phyloP scores from a whole-genome alignment of 2,113 vertebrate genomes.

The Syrmaticus mikado region DNA sequence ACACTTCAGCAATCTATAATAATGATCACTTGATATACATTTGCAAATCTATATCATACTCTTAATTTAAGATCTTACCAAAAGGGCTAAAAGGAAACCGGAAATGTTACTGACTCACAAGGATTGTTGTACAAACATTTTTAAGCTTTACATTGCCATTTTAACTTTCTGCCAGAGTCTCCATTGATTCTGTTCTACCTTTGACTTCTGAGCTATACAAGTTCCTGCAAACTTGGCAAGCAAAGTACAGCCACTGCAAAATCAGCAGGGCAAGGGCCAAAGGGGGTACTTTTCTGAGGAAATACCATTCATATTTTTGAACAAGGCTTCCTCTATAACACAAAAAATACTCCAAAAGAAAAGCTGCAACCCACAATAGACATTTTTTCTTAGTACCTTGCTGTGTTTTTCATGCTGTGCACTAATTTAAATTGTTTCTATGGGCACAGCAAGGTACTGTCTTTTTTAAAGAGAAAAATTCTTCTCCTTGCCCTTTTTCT shows the following conservation, averaged over 20 bases:
- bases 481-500: not conserved
- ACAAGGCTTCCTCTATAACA: not conserved
- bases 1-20: not conserved
- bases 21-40: not conserved
- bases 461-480: not conserved
- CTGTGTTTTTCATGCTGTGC: not conserved
- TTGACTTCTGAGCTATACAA: not conserved
- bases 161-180: not conserved
- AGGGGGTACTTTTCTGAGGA: not conserved
- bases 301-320: not conserved
- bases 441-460: not conserved
- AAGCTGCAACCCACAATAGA: not conserved
- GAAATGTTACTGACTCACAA: not conserved
- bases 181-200: not conserved
- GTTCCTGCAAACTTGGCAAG: not conserved
- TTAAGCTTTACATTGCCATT: not conserved
- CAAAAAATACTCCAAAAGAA: not conserved
- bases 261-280: not conserved
- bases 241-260: not conserved
- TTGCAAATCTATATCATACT: not conserved
- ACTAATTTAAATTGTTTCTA: not conserved
- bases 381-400: not conserved
- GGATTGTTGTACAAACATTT: not conserved
- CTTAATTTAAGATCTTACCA: not conserved
- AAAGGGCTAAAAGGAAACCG: not conserved